Evolutionary conservation across 2,888 invertebrate genomes (phyloP).

Genomic region (Heliconius aoede): DNA sequence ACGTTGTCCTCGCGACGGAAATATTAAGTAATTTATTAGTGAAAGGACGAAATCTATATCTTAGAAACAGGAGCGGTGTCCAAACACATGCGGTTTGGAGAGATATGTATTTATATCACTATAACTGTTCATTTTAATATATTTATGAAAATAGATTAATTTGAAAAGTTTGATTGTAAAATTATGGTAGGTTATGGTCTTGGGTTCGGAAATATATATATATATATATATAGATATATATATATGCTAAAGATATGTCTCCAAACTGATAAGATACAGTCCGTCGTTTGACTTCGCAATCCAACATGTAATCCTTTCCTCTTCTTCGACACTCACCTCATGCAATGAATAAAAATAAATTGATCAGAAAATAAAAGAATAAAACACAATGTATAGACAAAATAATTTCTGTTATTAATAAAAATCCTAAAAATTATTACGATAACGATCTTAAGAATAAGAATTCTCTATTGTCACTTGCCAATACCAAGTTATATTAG

Average conservation of each 20-base stretch:
- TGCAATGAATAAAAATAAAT: not conserved
- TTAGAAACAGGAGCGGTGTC: conserved; percentile 32
- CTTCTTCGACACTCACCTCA: not conserved
- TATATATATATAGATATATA: not conserved
- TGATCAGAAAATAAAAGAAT: not conserved
- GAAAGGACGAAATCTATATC: conserved; percentile 70
- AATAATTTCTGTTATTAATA: too few relatives aligned
- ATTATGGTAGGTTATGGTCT: not conserved
- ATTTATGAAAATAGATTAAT: not conserved
- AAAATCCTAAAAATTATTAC: not conserved
- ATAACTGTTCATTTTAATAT: not conserved
- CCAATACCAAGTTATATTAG: not conserved
- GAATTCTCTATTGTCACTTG: not conserved
- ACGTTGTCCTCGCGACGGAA: conserved; percentile 43
- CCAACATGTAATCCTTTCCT: not conserved
- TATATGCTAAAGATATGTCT: not conserved
- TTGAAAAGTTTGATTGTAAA: not conserved
- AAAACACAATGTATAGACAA: not conserved
- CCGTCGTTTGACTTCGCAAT: too few relatives aligned
- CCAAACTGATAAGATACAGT: not conserved
- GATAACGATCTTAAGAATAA: not conserved
- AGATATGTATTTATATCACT: too few relatives aligned
- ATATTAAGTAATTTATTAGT: conserved; percentile 60
- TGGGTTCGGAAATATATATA: not conserved
- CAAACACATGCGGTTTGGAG: conserved; percentile 5